Evolutionary conservation across 2,888 invertebrate genomes (phyloP).

Genomic region (Azorinus chamasolen): DNA sequence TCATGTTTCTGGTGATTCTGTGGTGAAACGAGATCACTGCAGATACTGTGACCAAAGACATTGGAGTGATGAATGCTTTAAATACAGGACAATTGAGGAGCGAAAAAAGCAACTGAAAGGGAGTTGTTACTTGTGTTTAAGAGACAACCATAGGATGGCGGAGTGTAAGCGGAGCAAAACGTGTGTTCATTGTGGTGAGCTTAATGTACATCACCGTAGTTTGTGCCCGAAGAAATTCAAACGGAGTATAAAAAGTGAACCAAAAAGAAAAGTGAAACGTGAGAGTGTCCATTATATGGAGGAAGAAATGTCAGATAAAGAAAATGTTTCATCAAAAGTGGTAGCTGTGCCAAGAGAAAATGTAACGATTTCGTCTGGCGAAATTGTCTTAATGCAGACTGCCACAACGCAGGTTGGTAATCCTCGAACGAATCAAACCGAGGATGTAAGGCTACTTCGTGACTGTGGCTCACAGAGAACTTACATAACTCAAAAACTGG

Average conservation of each 20-base stretch:
- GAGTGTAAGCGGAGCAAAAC: constrained; percentile 28
- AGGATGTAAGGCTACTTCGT: constrained; percentile 10
- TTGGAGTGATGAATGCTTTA: constrained; percentile 40
- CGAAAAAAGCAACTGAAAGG: constrained; percentile 18
- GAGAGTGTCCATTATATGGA: constrained; percentile 4
- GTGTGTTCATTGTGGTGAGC: constrained; percentile 34
- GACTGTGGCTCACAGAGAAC: constrained; percentile 7
- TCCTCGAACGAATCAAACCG: background rate
- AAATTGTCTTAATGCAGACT: constrained; percentile 11
- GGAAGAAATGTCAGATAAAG: too few relatives aligned
- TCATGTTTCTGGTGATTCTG: too few relatives aligned
- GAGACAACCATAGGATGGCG: constrained; percentile 14
- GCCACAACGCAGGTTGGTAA: constrained; percentile 12
- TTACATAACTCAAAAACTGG: too few relatives aligned
- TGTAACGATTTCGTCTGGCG: background rate
- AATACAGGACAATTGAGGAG: constrained; percentile 23
- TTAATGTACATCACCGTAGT: constrained; percentile 36
- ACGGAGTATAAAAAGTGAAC: background rate
- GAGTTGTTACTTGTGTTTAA: constrained; percentile 28
- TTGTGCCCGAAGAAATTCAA: constrained; percentile 30
- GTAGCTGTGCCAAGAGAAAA: background rate
- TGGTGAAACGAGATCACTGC: too few relatives aligned
- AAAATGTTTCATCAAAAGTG: too few relatives aligned
- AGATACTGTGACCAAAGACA: constrained; percentile 26
- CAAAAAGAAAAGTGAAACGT: too few relatives aligned